Conservation (phyloP, 2,888 invertebrate genomes). For the Aricia artaxerxes region DNA sequence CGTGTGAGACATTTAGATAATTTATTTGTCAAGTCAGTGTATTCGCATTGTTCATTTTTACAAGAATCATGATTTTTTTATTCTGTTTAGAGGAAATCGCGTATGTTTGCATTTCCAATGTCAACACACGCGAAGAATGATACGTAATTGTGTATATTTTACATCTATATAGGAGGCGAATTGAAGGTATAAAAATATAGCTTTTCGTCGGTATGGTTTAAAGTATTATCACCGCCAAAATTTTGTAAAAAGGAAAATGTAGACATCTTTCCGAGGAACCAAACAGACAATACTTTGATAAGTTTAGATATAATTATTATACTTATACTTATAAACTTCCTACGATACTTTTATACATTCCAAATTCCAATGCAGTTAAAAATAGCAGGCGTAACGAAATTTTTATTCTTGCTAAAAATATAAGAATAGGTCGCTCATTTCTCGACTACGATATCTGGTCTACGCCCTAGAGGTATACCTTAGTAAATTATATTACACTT, state of each 20-base stretch:
- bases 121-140: constrained; percentile 27
- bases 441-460: neutral
- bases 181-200: neutral
- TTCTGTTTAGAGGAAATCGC: constrained; percentile 23
- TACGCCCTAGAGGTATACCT: neutral
- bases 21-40: constrained; percentile 1
- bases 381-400: neutral
- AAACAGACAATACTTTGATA: neutral
- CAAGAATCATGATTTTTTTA: constrained; percentile 12
- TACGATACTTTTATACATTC: neutral
- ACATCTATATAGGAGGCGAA: neutral
- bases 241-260: neutral
- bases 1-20: neutral
- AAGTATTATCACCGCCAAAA: neutral
- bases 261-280: neutral
- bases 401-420: neutral
- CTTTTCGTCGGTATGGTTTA: neutral
- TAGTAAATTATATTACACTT: neutral
- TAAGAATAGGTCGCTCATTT: neutral
- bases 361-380: neutral
- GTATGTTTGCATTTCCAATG: constrained; percentile 30
- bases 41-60: constrained; percentile 24
- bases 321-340: neutral
- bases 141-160: constrained; percentile 28
- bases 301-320: neutral